Percentiles rank a stretch among this genome's conserved stretches.
phyloP scores from a whole-genome alignment of 30 jellyfish, hydroid and myxozoan species.

The Phacellophora camtschatica region DNA sequence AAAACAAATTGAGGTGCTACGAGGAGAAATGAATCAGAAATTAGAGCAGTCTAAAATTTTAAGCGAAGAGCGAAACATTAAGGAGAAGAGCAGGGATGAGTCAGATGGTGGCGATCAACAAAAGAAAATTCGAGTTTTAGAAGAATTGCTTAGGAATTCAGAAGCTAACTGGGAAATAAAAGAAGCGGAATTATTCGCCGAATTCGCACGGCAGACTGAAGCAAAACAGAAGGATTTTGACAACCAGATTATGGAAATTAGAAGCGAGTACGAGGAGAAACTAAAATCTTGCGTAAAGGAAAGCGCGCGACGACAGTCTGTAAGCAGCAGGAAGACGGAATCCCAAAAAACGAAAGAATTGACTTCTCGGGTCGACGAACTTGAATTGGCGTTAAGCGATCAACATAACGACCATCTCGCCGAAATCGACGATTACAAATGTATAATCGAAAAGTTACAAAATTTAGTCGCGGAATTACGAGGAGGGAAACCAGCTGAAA shows the following conservation, averaged over 20 bases:
- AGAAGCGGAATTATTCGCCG: slow-evolving; percentile 33
- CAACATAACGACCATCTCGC: slow-evolving; percentile 67
- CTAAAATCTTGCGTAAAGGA: slow-evolving; percentile 85
- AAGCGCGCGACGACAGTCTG: slow-evolving; percentile 87
- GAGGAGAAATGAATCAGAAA: slow-evolving; percentile 54
- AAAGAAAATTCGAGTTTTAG: slow-evolving; percentile 27
- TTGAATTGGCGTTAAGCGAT: slow-evolving; percentile 57
- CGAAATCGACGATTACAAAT: slow-evolving; percentile 50
- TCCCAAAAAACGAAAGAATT: slow-evolving; percentile 78
- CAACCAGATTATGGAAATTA: slow-evolving; percentile 77
- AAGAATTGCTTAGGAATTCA: slow-evolving; percentile 22
- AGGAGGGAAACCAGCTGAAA: neutral
- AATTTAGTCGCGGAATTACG: slow-evolving; percentile 61
- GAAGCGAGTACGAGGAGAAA: slow-evolving; percentile 93
- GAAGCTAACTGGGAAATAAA: slow-evolving; percentile 49
- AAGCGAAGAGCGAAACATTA: slow-evolving; percentile 34
- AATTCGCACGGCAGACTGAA: slow-evolving; percentile 45
- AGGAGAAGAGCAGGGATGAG: neutral
- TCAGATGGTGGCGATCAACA: slow-evolving; percentile 26
- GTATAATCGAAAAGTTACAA: slow-evolving; percentile 32
- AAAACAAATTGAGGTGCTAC: slow-evolving; percentile 55
- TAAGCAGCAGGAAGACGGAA: slow-evolving; percentile 87
- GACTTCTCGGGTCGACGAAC: slow-evolving; percentile 51
- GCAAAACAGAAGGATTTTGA: slow-evolving; percentile 63
- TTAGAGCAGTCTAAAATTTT: slow-evolving; percentile 8